Conservation (phyloP, 2,888 invertebrate species). For the Colostygia pectinataria region DNA sequence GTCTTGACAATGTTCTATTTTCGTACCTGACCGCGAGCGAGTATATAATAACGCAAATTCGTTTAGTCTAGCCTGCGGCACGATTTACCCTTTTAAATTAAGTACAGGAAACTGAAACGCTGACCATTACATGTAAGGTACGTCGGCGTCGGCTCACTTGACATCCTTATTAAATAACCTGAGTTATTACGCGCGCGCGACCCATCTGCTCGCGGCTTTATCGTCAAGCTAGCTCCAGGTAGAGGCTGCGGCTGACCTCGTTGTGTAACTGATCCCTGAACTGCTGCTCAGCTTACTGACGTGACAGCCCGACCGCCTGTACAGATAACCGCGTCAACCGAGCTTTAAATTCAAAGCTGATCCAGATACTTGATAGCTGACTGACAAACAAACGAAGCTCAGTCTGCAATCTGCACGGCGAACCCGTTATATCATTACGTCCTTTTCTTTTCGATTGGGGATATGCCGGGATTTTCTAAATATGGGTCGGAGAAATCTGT, state of each 20-base stretch:
- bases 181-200: constrained; percentile 8
- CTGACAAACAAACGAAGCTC: constrained; percentile 27
- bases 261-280: constrained; percentile 26
- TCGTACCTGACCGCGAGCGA: constrained; percentile 14
- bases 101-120: constrained; percentile 31
- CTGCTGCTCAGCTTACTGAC: constrained; percentile 25
- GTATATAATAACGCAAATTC: constrained; percentile 18
- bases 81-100: constrained; percentile 16
- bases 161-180: constrained; percentile 25
- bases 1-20: constrained; percentile 27
- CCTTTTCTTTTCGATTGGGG: neutral
- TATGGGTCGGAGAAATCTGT: constrained; percentile 15
- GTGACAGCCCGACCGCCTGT: constrained; percentile 27
- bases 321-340: constrained; percentile 15
- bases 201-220: constrained; percentile 8
- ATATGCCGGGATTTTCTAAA: constrained; percentile 14
- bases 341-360: constrained; percentile 4
- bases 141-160: constrained; percentile 17
- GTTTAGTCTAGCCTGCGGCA: constrained; percentile 11
- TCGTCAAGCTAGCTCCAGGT: constrained; percentile 20
- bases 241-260: constrained; percentile 21
- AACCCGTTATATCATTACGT: constrained; percentile 15
- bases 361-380: constrained; percentile 21
- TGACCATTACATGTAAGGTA: constrained; percentile 23
- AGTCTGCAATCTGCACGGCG: constrained; percentile 9